Evolutionary conservation across 2,113 vertebrate species (phyloP).

Genomic region (Rhynchopsitta pachyrhyncha): DNA sequence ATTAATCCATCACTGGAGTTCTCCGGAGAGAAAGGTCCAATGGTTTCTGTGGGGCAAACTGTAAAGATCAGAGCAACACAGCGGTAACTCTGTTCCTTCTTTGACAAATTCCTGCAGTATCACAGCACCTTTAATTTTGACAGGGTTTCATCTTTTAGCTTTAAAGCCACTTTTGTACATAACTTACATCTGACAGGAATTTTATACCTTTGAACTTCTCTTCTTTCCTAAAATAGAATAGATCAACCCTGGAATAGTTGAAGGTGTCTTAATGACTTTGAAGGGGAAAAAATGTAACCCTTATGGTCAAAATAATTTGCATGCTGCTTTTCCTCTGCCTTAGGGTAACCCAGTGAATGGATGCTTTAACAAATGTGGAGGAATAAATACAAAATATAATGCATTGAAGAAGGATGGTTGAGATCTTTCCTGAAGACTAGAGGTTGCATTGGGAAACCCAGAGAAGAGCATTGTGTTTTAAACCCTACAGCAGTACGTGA

Average conservation of each 20-base stretch:
- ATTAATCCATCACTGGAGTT: background rate
- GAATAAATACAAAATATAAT: background rate
- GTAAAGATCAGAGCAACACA: background rate
- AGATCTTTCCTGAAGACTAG: background rate
- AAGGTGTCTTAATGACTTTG: background rate
- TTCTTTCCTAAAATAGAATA: constrained; percentile 21
- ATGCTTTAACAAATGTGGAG: background rate
- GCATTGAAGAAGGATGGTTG: background rate
- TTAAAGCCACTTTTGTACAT: background rate
- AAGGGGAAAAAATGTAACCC: constrained; percentile 20
- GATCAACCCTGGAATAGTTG: background rate
- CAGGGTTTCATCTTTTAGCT: background rate
- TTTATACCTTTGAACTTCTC: background rate
- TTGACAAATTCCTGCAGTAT: background rate
- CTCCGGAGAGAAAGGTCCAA: background rate
- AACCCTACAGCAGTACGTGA: background rate
- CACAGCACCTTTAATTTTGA: background rate
- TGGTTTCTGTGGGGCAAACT: background rate
- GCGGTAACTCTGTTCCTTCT: background rate
- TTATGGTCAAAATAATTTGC: background rate
- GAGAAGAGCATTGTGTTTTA: background rate
- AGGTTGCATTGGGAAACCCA: background rate
- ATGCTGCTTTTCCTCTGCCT: background rate
- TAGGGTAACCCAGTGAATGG: background rate
- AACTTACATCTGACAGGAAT: background rate